Evolutionary conservation across 92 coral and sea anemone species (phyloP), one percentile per base, ranked within the genome.

Genomic region (Bergia puertoricense): DNA sequence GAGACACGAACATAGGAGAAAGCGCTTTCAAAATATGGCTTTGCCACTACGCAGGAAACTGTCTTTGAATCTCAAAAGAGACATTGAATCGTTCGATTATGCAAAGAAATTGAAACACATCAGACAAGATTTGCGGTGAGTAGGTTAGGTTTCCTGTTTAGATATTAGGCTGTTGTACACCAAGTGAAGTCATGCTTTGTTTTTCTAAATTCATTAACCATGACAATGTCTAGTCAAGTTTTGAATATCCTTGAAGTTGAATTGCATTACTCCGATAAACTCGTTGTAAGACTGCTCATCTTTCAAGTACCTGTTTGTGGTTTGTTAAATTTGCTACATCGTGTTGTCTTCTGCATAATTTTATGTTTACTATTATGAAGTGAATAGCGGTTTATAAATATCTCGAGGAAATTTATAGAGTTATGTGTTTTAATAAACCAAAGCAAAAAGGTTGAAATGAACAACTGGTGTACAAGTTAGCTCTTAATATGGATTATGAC

Each of bases 21-120:
- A 80, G 59, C 93, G 89, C 77, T 97, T 92, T 90, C 97, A 88
- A 81, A 91, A 90, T 66, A 96, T 91, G 98, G 96, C 98, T 1
- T 91, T 80, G 74, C 93, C 95, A 38, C 91, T 97, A 56, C 89
- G 98, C 59, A 90, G 98, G 80, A 96, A 97, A 75, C 86, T 95
- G 18, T 95, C 98, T 7, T 88, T 95, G 65, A 96, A 96, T 82
- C 85, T 97, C 85, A 94, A 94, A 86, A 88, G 89, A 78, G 99
- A 97, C 88, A 93, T 97, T 11, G 98, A 97, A 75, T 90, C 79
- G 36, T 95, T 95, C 74, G 94, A 93, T 69, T 93, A 73, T 7
- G 23, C 9, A 15, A 82, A 72, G 86, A 92, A 68, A 91, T 92
- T 91, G 7, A 88, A 20, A 85, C 76, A 71, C 76, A 80, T 54